Percentiles rank a stretch among this genome's conserved stretches.
phyloP scores from a whole-genome alignment of 2,888 invertebrate species.

The Apamea sordens region DNA sequence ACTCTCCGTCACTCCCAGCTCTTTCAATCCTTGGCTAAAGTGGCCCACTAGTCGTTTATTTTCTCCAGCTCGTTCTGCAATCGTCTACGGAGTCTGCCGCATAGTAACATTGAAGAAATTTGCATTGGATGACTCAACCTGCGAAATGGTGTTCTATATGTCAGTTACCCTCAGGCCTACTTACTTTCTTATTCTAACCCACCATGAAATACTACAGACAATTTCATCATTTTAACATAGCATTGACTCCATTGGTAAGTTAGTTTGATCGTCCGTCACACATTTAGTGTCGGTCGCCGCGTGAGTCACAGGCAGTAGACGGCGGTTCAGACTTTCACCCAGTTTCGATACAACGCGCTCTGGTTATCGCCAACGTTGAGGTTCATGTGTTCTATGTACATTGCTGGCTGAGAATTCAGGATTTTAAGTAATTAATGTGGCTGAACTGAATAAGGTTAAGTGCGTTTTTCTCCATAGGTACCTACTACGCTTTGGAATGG shows the following conservation, averaged over 20 bases:
- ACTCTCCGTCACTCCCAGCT: neutral
- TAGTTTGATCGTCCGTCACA: constrained; percentile 42
- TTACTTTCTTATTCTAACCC: neutral
- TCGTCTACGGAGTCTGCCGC: too few relatives aligned
- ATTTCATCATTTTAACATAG: constrained; percentile 28
- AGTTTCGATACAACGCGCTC: constrained; percentile 51
- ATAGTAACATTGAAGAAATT: neutral
- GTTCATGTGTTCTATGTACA: constrained; percentile 42
- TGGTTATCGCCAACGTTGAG: constrained; percentile 45
- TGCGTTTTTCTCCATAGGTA: neutral
- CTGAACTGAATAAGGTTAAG: neutral
- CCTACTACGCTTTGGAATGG: too few relatives aligned
- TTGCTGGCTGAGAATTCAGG: constrained; percentile 37
- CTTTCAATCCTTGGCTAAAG: neutral
- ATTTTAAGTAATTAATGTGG: neutral
- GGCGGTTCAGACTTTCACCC: constrained; percentile 63
- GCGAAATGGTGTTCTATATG: neutral
- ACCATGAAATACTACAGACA: neutral
- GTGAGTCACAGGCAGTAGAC: constrained; percentile 56
- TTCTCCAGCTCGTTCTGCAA: neutral
- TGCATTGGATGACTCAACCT: neutral
- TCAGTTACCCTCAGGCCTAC: neutral
- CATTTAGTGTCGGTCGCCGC: constrained; percentile 44
- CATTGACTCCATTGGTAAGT: constrained; percentile 20
- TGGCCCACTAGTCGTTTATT: neutral